Evolutionary conservation across 2,888 invertebrate species (phyloP).

Genomic region (Pammene fasciana): DNA sequence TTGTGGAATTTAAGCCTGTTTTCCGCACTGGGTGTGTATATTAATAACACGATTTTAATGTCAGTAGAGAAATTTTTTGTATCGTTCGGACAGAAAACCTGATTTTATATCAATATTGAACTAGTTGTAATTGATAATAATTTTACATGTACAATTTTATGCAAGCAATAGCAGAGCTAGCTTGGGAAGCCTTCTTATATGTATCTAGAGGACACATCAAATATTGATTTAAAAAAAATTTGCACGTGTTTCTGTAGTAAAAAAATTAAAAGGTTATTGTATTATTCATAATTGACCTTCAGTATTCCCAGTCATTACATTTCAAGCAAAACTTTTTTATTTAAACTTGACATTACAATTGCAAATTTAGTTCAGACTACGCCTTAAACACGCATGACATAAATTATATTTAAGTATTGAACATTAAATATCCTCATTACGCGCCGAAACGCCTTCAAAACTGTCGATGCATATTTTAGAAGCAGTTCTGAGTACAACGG

Average conservation of each 20-base stretch:
- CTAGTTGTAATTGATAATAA: no score
- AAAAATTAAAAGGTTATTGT: background rate
- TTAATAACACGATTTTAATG: no score
- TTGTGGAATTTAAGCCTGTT: no score
- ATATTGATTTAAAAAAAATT: no score
- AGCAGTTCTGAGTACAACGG: conserved; percentile 64
- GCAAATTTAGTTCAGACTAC: conserved; percentile 36
- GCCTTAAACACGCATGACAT: conserved; percentile 56
- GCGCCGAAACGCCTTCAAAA: conserved; percentile 71
- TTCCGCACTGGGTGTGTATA: no score
- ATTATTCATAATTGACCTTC: conserved; percentile 20
- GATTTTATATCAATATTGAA: no score
- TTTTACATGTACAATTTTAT: no score
- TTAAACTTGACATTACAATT: conserved; percentile 18
- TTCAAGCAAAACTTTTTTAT: conserved; percentile 4
- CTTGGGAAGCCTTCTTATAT: no score
- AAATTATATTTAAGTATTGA: conserved; percentile 68
- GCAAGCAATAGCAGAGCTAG: no score
- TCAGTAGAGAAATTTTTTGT: no score
- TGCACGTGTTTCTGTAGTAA: background rate
- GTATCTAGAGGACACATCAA: no score
- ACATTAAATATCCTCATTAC: conserved; percentile 74
- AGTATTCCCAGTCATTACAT: background rate
- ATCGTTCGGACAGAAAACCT: no score
- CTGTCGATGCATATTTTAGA: conserved; percentile 75